Conservation (phyloP, 2,888 invertebrate species). For the Lathronympha strigana region DNA sequence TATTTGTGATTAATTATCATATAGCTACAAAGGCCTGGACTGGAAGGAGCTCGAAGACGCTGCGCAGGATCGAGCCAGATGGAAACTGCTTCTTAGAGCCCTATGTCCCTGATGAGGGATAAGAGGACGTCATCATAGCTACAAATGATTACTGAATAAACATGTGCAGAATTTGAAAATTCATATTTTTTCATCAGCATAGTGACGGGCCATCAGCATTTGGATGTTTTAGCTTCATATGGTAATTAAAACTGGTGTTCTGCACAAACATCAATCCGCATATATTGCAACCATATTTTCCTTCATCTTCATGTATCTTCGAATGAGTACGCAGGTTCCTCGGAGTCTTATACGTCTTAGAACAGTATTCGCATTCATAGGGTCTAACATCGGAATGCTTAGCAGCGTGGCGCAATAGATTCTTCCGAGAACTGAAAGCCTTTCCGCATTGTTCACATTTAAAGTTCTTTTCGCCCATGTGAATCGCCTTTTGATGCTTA, state of each 20-base stretch:
- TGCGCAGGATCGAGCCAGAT: no score
- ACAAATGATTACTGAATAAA: no score
- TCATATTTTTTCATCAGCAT: no score
- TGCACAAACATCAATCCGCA: conserved; percentile 33
- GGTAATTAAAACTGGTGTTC: background rate
- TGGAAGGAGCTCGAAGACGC: no score
- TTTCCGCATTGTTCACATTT: conserved; percentile 21
- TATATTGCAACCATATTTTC: conserved; percentile 20
- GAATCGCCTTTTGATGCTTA: conserved; percentile 5
- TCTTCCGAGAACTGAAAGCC: conserved; percentile 4
- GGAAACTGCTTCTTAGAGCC: no score
- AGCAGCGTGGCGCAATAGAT: conserved; percentile 16
- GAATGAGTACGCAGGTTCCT: conserved; percentile 26
- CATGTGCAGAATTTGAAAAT: no score
- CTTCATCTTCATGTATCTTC: conserved; percentile 34
- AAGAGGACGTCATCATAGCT: no score
- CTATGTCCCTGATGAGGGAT: no score
- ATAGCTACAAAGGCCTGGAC: no score
- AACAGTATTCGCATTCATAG: conserved; percentile 50
- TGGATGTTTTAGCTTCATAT: conserved; percentile 29
- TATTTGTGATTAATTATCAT: no score
- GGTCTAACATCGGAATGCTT: conserved; percentile 46
- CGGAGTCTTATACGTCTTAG: conserved; percentile 46
- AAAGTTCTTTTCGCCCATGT: conserved; percentile 19
- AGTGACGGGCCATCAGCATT: background rate